Base-by-base conservation (phyloP, 2,888 invertebrate genomes). In the Sinelater perroti region DNA sequence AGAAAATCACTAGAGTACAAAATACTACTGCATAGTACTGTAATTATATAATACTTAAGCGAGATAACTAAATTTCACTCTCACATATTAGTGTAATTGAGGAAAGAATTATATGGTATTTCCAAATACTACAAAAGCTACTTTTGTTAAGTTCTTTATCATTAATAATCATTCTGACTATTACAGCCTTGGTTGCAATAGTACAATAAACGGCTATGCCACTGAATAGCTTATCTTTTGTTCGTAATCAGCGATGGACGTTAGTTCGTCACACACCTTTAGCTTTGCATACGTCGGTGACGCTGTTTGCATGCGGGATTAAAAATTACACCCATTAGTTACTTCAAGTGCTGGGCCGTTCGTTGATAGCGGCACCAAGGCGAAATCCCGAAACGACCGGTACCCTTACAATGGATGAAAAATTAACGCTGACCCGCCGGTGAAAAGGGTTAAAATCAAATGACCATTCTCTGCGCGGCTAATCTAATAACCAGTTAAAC, bases 401-500 rank as follows among this genome's bases (percentile, higher is more conserved):
- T 71, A 66, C 61, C 57, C 56, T 57, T 58, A 74, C 74, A 74
- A 74, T 68, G 66, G 71, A 73, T 72, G 73, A 74, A 74, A 74
- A 73, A 75, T 74, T 70, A 66, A 72, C 65, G 61, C 38, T 75
- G 73, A 72, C 75, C 73, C 70, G 61, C 63, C 47, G 55, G 36
- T 68, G 67, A 72, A 72, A 67, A 70, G 69, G 73, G 74, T 73
- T 71, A 71, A 70, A 69, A 69, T 70, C 66, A 67, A 71, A 70
- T 70, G 67, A 67, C 68, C 68, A 70, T 70, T 69, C 67, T 69
- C 63, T 62, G 58, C 56, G 62, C 57, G 70, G 69, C 70, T 71
- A 72, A 73, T 73, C 70, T 71, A 70, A 68, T 71, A 72, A 71
- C 72, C 72, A 72, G 72, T 72, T 68, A 65, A 71, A 69, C 67